These are phyloP conservation scores for Phalacrocorax carbo DNA, from an alignment of 2,113 vertebrate genomes.

Conservation along the genomic window DNA sequence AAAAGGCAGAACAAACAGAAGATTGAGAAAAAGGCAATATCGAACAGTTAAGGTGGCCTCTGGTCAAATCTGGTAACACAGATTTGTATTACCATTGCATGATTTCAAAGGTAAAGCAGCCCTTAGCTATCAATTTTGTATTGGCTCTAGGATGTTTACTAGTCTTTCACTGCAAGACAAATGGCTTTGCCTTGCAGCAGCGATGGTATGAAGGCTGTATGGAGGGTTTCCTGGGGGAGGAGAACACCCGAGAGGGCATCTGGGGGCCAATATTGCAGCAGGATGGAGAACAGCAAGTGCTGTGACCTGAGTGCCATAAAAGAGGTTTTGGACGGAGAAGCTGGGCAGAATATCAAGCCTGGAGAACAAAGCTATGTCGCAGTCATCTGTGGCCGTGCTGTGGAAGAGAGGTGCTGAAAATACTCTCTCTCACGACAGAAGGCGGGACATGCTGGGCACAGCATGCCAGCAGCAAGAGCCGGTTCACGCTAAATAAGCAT, in stretches of 20 bases:
- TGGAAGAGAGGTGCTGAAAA: neutral
- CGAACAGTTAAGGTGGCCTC: neutral
- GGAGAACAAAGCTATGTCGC: neutral
- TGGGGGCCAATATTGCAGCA: neutral
- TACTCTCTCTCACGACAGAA: neutral
- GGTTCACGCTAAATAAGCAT: neutral
- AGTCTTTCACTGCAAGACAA: neutral
- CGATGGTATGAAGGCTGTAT: neutral
- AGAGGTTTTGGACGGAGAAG: neutral
- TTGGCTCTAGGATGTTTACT: neutral
- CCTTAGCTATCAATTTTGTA: neutral
- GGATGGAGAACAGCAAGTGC: neutral
- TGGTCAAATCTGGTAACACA: neutral
- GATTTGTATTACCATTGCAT: neutral
- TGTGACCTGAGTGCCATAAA: neutral
- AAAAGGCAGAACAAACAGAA: neutral
- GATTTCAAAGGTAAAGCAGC: neutral
- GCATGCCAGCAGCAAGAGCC: neutral
- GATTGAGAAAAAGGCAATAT: neutral
- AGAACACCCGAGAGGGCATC: neutral
- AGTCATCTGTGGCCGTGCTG: neutral
- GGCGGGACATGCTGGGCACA: rapidly evolving
- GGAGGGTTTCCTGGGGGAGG: neutral
- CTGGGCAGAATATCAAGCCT: neutral
- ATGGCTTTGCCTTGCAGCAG: neutral